Base-by-base conservation (phyloP, 2,113 vertebrate species). In the Nothobranchius kuhntae region DNA sequence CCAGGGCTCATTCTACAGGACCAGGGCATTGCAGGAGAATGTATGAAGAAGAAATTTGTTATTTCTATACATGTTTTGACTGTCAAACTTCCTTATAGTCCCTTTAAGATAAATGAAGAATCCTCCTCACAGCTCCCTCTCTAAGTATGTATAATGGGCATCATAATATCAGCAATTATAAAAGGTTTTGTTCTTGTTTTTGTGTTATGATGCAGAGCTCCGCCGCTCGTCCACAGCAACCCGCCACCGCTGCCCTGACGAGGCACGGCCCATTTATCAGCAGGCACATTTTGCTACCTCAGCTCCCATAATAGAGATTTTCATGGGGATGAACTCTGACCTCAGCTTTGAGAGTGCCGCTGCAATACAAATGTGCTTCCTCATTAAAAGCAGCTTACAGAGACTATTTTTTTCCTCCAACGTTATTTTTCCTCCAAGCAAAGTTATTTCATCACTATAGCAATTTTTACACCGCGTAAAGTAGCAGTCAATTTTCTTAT, bases 371-470 rank as follows among this genome's bases (percentile, higher is more conserved):
- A 95, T 89, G 87, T 53, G 53, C 84, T 92, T 90, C 85, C 81
- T 89, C 93, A 91, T 93, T 90, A 94, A 93, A 95, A 96, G 89
- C 51, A 92, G 93, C 94, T 95, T 94, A 94, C 91, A 76, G 75
- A 89, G 88, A 87, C 85, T 91, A 93, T 92, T 93, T 82, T 58
- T 93, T 92, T 93, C 80, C 17, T 87, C 71, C 83, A 78, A 65
- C 55, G 69, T 87, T 90, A 87, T 68, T 88, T 21, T 21, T 21
- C 21, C 21, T 21, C 21, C 21, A 92, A 93, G 81, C 84, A 91
- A 92, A 91, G 89, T 94, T 93, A 92, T 92, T 95, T 85, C 89
- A 94, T 92, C 86, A 95, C 92, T 91, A 87, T 81, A 91, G 86
- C 84, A 89, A 89, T 82, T 93, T 87, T 91, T 92, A 85, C 80